phyloP scores from a whole-genome alignment of 2,113 vertebrate genomes.

The Ptilonorhynchus violaceus region DNA sequence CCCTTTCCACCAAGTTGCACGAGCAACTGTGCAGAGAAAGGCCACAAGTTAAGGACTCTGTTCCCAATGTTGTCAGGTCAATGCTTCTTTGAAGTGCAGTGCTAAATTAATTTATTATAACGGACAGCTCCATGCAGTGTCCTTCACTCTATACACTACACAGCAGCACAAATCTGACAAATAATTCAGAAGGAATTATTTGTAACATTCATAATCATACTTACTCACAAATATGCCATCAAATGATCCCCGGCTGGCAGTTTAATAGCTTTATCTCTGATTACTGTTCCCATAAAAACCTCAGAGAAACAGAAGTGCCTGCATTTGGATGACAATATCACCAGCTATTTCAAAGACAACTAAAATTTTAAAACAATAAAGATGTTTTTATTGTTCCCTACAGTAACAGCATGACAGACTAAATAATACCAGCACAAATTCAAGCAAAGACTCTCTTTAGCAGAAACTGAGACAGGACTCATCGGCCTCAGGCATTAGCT shows the following conservation, averaged over 20 bases:
- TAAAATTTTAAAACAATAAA: conserved; percentile 53
- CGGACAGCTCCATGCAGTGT: neutral
- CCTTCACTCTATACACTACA: neutral
- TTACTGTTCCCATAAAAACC: conserved; percentile 50
- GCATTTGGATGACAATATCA: conserved; percentile 34
- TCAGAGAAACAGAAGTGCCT: conserved; percentile 27
- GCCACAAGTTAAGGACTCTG: neutral
- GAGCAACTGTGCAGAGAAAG: neutral
- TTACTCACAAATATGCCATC: neutral
- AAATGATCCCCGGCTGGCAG: conserved; percentile 12
- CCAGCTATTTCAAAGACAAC: conserved; percentile 42
- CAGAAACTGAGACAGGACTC: neutral
- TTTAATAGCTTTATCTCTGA: conserved; percentile 54
- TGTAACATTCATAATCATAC: neutral
- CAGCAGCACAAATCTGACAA: neutral
- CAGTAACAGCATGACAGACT: conserved; percentile 37
- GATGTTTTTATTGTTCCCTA: conserved; percentile 39
- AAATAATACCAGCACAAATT: neutral
- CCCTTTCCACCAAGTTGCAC: neutral
- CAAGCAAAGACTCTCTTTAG: neutral
- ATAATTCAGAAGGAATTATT: conserved; percentile 21
- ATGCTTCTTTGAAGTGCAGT: neutral
- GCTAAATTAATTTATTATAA: conserved; percentile 8
- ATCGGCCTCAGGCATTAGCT: neutral
- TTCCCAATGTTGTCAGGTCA: neutral